Evolutionary conservation across 2,797 vertebrate species (phyloP), one percentile per base, ranked within the genome.

Genomic region (Hyperoplus immaculatus): DNA sequence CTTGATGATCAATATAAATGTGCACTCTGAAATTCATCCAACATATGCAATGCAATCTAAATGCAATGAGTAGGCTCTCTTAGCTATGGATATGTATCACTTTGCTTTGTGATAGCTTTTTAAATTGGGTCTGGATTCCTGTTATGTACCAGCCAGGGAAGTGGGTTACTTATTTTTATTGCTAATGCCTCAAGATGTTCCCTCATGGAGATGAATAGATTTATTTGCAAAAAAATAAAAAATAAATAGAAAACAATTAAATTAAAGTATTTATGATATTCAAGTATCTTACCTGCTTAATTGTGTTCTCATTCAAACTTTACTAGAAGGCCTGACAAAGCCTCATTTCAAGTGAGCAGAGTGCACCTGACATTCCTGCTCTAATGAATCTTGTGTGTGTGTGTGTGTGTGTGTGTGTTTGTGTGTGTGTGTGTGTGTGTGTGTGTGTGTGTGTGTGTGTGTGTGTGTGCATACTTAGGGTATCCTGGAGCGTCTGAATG

Each of bases 401-500:
- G 29, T 29, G 29, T 29, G 29, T 29, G 29, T 29, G 29, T 29
- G 29, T 29, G 29, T 29, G 29, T 29, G 29, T 29, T 1, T 21
- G 21, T 29, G 29, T 29, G 29, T 29, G 29, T 29, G 29, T 50
- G 49, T 54, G 39, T 54, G 12, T 45, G 11, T 65, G 36, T 55
- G 10, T 14, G 66, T 8, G 38, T 51, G 41, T 38, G 18, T 71
- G 57, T 49, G 64, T 67, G 21, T 61, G 38, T 67, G 51, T 57
- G 8, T 39, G 51, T 46, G 38, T 62, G 38, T 65, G 13, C 12
- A 3, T 0, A 0, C 14, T 61, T 45, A 97, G 97, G 96, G 96
- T 69, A 96, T 97, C 87, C 75, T 97, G 71, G 96, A 97, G 78
- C 95, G 97, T 6, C 86, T 97, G 75, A 89, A 96, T 53, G 91